Conservation (phyloP, 1,140 invertebrate genomes). For the Portunus trituberculatus region DNA sequence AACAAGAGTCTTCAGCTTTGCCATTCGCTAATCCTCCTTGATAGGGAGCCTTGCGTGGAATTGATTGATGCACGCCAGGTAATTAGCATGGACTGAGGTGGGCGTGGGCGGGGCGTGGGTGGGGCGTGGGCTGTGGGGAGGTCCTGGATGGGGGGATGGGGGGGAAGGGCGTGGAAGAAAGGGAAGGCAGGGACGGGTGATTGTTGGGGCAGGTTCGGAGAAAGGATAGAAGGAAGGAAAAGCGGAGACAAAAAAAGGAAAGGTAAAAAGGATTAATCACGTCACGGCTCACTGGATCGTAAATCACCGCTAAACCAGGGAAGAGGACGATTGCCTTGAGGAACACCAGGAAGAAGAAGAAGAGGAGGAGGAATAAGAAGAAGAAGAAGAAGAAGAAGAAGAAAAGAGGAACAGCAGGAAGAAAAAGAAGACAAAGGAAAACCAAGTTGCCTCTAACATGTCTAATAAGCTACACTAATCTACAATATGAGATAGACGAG, state of each 20-base stretch:
- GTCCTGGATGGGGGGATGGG: neutral
- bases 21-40: neutral
- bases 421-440: neutral
- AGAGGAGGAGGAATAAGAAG: neutral
- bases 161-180: neutral
- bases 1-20: neutral
- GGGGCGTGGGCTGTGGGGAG: neutral
- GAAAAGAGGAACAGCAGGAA: neutral
- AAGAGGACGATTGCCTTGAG: conserved; percentile 3
- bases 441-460: neutral
- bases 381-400: neutral
- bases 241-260: neutral
- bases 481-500: neutral
- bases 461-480: too few species aligned
- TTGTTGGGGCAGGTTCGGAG: neutral
- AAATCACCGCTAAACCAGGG: conserved; percentile 29
- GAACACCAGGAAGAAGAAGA: neutral
- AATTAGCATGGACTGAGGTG: neutral
- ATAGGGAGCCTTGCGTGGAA: neutral
- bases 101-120: neutral
- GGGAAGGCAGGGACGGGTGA: neutral
- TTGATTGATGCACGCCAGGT: neutral
- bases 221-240: neutral
- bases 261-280: conserved; percentile 15
- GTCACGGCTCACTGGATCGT: neutral